Conservation (phyloP, 1,140 invertebrate species). For the Forficula auricularia region DNA sequence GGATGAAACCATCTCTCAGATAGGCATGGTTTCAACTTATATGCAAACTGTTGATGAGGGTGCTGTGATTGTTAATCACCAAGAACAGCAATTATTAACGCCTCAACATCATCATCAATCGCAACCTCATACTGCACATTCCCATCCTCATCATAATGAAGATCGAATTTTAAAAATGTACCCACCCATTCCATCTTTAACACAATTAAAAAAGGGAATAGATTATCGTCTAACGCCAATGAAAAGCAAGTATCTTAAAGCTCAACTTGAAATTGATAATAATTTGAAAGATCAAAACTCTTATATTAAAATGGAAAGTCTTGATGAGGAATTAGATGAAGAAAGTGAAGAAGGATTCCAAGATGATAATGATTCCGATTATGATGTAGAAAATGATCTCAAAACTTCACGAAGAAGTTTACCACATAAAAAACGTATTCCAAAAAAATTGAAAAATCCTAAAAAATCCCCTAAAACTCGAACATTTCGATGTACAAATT, state of each 20-base stretch:
- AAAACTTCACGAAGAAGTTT: slow-evolving; percentile 35
- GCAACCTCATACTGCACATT: background rate
- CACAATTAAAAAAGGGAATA: background rate
- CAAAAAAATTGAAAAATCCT: slow-evolving; percentile 31
- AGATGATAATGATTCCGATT: slow-evolving; percentile 18
- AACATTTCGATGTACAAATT: slow-evolving; percentile 22
- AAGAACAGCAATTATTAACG: slow-evolving; percentile 11
- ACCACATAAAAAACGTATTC: slow-evolving; percentile 43
- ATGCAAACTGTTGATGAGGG: slow-evolving; percentile 18
- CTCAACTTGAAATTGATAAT: slow-evolving; percentile 15
- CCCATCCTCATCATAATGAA: slow-evolving; percentile 8
- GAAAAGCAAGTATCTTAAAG: too few relatives aligned
- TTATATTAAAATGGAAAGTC: too few relatives aligned
- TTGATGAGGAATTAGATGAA: slow-evolving; percentile 1
- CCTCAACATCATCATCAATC: slow-evolving; percentile 10
- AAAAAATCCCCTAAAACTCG: slow-evolving; percentile 18
- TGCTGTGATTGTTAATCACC: slow-evolving; percentile 1
- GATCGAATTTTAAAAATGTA: slow-evolving; percentile 15
- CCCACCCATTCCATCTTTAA: slow-evolving; percentile 7
- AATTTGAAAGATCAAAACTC: slow-evolving; percentile 11
- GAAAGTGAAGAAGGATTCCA: slow-evolving; percentile 9
- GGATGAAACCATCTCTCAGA: background rate
- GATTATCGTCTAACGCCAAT: too few relatives aligned
- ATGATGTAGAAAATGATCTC: slow-evolving; percentile 16
- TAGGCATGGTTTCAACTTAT: slow-evolving; percentile 17